Base-by-base conservation (phyloP, 2,888 invertebrate species). In the Lithodes maja region DNA sequence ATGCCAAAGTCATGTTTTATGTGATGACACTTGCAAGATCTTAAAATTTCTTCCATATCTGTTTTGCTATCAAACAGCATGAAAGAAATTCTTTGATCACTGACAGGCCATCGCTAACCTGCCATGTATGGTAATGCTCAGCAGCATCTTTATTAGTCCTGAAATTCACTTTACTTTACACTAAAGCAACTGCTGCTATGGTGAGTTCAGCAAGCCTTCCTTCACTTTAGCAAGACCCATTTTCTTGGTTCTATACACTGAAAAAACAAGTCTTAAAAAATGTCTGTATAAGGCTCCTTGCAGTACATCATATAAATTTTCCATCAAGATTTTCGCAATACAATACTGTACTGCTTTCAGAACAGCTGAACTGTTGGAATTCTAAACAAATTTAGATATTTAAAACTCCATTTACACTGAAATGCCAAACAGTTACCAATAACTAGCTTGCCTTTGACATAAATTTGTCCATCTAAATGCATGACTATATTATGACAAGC, bases 401-500 rank as follows among this genome's bases (percentile, higher is more conserved):
- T 71, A 86, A 82, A 68, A 69, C 54, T 77, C 86, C 85, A 87
- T 68, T 68, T 82, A 87, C 80, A 84, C 74, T 82, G 68, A 87
- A 87, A 86, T 82, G 77, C 52, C 78, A 87, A 79, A 85, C 78
- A 79, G 78, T 61, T 54, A 55, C 75, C 61, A 49, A 61, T 81
- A 75, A 78, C 33, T 87, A 84, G 79, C 54, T 80, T 80, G 84
- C 84, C 79, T 80, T 85, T 81, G 85, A 85, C 85, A 88, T 53
- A 50, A 79, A 84, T 74, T 33, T 80, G 69, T 77, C 87, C 77
- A 89, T 80, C 85, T 89, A 89, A 85, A 89, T 85, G 85, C 88
- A 89, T 75, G 81, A 89, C 85, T 83, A 68, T 33, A 33, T 74
- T 55, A 84, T 85, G 55, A 81, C 77, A 77, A 89, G 85, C 87